These are phyloP conservation scores for Cosmia pyralina DNA, from an alignment of 2,888 invertebrate genomes.

Conservation along the genomic window DNA sequence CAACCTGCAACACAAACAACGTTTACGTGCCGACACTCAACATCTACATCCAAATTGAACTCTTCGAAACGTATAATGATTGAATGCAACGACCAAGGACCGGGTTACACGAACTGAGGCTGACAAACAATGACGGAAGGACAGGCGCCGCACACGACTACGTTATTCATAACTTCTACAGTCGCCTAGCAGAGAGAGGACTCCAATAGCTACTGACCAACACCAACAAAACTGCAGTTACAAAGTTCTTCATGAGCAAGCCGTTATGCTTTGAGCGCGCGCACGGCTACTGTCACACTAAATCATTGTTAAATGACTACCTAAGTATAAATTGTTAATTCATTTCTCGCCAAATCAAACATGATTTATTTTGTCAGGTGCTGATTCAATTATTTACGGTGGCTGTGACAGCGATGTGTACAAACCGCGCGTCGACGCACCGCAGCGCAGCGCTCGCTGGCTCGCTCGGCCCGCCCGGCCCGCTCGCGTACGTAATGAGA, in stretches of 20 bases:
- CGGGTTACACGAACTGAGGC: background rate
- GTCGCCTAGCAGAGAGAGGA: no score
- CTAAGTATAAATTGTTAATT: background rate
- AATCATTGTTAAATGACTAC: background rate
- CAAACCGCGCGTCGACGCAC: background rate
- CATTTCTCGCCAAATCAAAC: background rate
- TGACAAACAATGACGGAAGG: background rate
- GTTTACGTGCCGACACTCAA: background rate
- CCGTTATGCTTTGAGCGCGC: background rate
- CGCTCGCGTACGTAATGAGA: background rate
- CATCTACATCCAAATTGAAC: background rate
- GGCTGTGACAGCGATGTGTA: background rate
- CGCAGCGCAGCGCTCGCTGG: background rate
- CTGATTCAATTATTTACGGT: constrained; percentile 4
- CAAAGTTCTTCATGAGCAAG: constrained; percentile 5
- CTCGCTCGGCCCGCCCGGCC: background rate
- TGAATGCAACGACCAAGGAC: background rate
- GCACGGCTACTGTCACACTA: background rate
- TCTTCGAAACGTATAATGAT: background rate
- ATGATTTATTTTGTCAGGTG: constrained; percentile 8
- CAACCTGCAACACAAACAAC: constrained; percentile 3
- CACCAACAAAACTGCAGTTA: constrained; percentile 1
- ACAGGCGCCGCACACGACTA: background rate
- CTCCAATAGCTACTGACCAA: constrained; percentile 4
- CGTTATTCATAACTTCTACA: no score